Percentiles rank a stretch among this genome's conserved stretches.
Conservation (phyloP, 2,113 vertebrate species). For the Takifugu flavidus region DNA sequence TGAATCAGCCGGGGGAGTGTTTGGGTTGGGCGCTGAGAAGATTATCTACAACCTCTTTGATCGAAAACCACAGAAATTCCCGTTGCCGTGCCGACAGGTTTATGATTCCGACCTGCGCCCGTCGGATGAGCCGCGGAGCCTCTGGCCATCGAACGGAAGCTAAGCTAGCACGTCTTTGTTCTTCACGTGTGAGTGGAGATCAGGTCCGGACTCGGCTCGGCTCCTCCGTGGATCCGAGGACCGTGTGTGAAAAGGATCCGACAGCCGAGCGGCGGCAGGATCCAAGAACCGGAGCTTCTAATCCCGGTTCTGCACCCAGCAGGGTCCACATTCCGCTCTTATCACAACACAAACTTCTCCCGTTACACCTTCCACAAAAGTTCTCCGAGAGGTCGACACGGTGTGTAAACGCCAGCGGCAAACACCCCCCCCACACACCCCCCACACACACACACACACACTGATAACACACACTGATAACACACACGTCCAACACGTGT, state of each 20-base stretch:
- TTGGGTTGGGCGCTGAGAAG: constrained; percentile 63
- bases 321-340: constrained; percentile 42
- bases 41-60: constrained; percentile 63
- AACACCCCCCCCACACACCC: no score
- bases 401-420: no score
- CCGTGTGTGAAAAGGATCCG: constrained; percentile 35
- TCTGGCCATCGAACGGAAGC: constrained; percentile 28
- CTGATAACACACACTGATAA: no score
- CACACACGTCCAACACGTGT: no score
- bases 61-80: constrained; percentile 67
- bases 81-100: constrained; percentile 34
- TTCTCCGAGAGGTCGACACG: no score
- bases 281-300: constrained; percentile 35
- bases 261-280: constrained; percentile 14
- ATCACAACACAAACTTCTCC: constrained; percentile 29
- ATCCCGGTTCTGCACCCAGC: constrained; percentile 41
- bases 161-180: constrained; percentile 6
- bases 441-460: no score
- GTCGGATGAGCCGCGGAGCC: constrained; percentile 37
- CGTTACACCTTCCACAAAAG: not conserved
- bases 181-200: constrained; percentile 17
- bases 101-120: constrained; percentile 30
- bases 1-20: constrained; percentile 15
- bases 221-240: constrained; percentile 30
- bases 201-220: constrained; percentile 22